Percentiles rank a stretch among this genome's conserved stretches.
phyloP scores from a whole-genome alignment of 2,888 invertebrate species.

The Metellina segmentata region DNA sequence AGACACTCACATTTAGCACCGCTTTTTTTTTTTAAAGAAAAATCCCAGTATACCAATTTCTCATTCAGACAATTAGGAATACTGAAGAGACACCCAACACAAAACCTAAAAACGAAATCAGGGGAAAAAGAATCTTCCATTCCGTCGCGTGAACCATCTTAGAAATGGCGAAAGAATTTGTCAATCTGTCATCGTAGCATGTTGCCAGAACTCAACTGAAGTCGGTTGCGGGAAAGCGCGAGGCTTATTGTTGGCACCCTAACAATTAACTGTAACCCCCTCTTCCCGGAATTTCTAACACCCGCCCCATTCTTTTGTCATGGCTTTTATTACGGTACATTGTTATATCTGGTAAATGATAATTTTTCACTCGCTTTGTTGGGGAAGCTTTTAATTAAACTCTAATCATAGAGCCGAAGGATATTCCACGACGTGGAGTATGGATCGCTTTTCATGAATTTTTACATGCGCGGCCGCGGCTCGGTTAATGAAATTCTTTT shows the following conservation, averaged over 20 bases:
- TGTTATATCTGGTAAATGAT: constrained; percentile 59
- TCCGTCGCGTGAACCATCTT: neutral
- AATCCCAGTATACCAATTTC: neutral
- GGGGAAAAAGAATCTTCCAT: neutral
- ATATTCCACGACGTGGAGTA: constrained; percentile 24
- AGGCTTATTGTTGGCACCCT: constrained; percentile 23
- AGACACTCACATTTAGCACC: neutral
- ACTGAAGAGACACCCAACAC: neutral
- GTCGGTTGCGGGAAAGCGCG: constrained; percentile 16
- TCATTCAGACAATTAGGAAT: neutral
- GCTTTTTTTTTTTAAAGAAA: neutral
- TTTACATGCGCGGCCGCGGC: constrained; percentile 31
- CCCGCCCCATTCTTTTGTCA: constrained; percentile 24
- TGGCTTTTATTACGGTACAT: constrained; percentile 47
- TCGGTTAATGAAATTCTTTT: constrained; percentile 54
- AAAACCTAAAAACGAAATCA: neutral
- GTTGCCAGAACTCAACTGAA: constrained; percentile 25
- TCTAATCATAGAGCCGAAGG: constrained; percentile 58
- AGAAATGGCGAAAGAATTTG: constrained; percentile 35
- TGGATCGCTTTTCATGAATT: constrained; percentile 23
- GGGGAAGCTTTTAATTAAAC: constrained; percentile 57
- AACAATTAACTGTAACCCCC: constrained; percentile 38
- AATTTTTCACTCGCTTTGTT: constrained; percentile 60
- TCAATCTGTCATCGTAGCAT: constrained; percentile 41
- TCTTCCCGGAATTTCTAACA: neutral